A percentile compares a stretch with the other conserved stretches of the same genome.
Evolutionary conservation across 2,888 invertebrate genomes (phyloP).

Genomic region (Koerneria pararmatus): DNA sequence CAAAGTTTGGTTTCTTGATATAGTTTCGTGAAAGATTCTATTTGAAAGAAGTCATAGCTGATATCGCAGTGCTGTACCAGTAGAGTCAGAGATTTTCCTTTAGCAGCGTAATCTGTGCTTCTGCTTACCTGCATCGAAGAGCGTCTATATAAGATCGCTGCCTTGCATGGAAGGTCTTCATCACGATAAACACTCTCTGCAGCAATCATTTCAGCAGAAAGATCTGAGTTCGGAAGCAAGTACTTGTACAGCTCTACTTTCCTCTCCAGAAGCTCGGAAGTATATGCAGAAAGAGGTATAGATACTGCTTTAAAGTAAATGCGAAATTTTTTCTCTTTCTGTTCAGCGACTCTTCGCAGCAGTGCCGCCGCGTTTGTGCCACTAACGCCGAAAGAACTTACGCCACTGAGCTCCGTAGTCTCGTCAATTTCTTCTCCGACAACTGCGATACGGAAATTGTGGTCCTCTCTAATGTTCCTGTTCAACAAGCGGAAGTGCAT

Average conservation of each 20-base stretch:
- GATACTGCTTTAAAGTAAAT: constrained; percentile 22
- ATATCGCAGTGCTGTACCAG: too few species aligned
- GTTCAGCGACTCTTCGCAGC: constrained; percentile 2
- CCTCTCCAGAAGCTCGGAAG: constrained; percentile 33
- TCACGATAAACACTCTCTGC: neutral
- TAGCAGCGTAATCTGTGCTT: too few species aligned
- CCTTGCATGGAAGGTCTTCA: neutral
- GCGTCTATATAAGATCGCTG: neutral
- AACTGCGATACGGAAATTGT: constrained; percentile 35
- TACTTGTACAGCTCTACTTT: constrained; percentile 9
- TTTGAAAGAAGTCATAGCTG: too few species aligned
- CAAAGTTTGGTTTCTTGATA: too few species aligned
- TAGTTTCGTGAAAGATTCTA: too few species aligned
- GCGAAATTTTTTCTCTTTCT: neutral
- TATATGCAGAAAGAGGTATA: constrained; percentile 47
- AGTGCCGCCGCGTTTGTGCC: constrained; percentile 54
- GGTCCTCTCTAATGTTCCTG: constrained; percentile 42
- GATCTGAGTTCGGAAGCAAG: neutral
- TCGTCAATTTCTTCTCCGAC: constrained; percentile 36
- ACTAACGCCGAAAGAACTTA: constrained; percentile 55
- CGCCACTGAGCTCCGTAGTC: constrained; percentile 37
- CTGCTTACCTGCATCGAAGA: too few species aligned
- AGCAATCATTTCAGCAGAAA: neutral
- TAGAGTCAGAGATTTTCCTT: too few species aligned
- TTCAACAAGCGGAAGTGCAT: constrained; percentile 50